These are phyloP conservation scores for Suricata suricatta DNA, from an alignment of 2,113 vertebrate species.

Conservation along the genomic window DNA sequence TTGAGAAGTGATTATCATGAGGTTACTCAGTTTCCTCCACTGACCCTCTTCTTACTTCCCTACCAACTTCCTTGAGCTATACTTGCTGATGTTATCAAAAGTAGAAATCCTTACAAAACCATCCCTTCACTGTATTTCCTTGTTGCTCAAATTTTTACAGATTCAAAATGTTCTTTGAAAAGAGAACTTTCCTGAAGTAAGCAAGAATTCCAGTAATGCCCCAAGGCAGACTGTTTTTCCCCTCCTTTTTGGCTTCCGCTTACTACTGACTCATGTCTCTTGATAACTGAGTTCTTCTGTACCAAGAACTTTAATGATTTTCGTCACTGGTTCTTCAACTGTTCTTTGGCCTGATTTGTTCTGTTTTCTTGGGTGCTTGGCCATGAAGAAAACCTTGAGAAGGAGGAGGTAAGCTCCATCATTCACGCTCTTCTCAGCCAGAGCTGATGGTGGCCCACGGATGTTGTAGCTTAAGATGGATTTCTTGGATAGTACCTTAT, in stretches of 20 bases:
- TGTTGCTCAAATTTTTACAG: not conserved
- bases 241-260: not conserved
- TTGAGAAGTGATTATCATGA: not conserved
- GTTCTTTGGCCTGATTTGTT: not conserved
- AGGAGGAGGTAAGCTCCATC: not conserved
- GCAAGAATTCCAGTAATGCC: constrained; percentile 17
- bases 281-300: constrained; percentile 8
- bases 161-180: constrained; percentile 50
- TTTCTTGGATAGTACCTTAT: not conserved
- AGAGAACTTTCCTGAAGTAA: constrained; percentile 49
- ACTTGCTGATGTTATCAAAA: not conserved
- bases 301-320: constrained; percentile 38
- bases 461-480: not conserved
- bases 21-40: not conserved
- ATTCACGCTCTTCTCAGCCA: no score
- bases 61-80: not conserved
- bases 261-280: constrained; percentile 45
- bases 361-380: not conserved
- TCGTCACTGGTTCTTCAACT: not conserved
- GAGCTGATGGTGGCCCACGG: not conserved
- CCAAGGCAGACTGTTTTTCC: not conserved
- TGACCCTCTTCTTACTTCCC: not conserved
- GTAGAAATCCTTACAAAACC: not conserved
- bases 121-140: not conserved
- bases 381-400: not conserved